phyloP scores from a whole-genome alignment of 1,140 invertebrate species.

The Medauroidea extradentata region DNA sequence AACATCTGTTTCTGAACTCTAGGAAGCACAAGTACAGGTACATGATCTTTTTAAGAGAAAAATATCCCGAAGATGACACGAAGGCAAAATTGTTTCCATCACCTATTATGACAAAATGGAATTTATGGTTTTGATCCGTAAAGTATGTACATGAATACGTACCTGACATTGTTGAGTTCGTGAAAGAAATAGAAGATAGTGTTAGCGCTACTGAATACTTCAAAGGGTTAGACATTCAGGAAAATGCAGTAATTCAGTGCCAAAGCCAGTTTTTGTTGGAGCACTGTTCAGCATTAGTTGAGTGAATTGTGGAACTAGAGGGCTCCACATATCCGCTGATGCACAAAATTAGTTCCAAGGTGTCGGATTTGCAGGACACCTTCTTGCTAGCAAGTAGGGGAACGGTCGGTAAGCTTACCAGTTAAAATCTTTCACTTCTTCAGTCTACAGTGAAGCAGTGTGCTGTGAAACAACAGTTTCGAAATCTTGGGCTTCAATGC shows the following conservation, averaged over 20 bases:
- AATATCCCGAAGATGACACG: background rate
- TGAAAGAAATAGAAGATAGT: background rate
- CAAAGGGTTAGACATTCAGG: background rate
- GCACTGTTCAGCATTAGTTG: background rate
- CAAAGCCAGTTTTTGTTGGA: background rate
- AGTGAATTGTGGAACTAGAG: background rate
- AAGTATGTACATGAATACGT: background rate
- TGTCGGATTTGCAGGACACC: background rate
- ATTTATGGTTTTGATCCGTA: conserved; percentile 1
- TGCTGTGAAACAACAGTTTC: too few species aligned
- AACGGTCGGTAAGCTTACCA: background rate
- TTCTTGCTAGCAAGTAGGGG: background rate
- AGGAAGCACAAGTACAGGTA: conserved; percentile 1
- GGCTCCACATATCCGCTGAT: background rate
- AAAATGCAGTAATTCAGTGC: background rate
- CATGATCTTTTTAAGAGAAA: background rate
- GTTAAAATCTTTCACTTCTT: too few species aligned
- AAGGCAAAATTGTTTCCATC: background rate
- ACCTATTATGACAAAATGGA: conserved; percentile 7
- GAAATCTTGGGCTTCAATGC: too few species aligned
- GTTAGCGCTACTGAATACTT: background rate
- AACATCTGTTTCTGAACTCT: conserved; percentile 1
- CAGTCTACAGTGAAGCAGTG: too few species aligned
- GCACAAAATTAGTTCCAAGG: background rate
- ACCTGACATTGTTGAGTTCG: background rate